Evolutionary conservation across 2,797 vertebrate species (phyloP), one percentile per base, ranked within the genome.

Genomic region (Liparis tanakae): DNA sequence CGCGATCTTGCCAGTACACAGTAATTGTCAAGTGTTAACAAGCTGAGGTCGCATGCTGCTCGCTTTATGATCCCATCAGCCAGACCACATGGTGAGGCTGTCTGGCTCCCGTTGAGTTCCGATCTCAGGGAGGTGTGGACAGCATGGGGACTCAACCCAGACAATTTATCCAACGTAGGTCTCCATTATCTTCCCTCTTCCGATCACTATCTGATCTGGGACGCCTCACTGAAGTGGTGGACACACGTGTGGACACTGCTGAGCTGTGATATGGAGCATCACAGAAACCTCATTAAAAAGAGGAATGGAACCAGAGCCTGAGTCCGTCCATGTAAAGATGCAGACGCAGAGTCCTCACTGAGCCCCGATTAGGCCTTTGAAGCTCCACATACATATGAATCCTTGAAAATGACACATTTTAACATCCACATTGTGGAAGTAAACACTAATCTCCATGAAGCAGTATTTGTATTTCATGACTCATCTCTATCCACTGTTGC

Each of bases 391-490:
- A n/a, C 20, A 43, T 15, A 17, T 13, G 4, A 18, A 56, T 10
- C 57, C 7, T 46, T 58, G 20, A 22, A 56, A 67, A 58, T 59
- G 0, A 73, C 55, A 43, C 58, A 66, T n/a, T 43, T 65, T 6
- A 61, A 56, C 53, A 64, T 57, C 4, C n/a, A 63, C n/a, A 54
- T 68, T 53, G 57, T 53, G 5, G 44, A 53, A 44, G 39, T 36
- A 57, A 76, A 70, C 39, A 71, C 66, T 65, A 41, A 67, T 74
- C 22, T 72, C 56, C 50, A 58, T 59, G 25, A 78, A 63, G 46
- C 53, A 66, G 22, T 61, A 72, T 80, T 70, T 67, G 65, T 30
- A 39, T 30, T 62, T 66, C 51, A 59, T 46, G 50, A 30, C 67
- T 41, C 25, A 2, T 25, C 20, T 5, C 13, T 41, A 3, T 43